A percentile compares a stretch with the other conserved stretches of the same genome.
phyloP scores from a whole-genome alignment of 2,888 invertebrate genomes.

The Lagria hirta region DNA sequence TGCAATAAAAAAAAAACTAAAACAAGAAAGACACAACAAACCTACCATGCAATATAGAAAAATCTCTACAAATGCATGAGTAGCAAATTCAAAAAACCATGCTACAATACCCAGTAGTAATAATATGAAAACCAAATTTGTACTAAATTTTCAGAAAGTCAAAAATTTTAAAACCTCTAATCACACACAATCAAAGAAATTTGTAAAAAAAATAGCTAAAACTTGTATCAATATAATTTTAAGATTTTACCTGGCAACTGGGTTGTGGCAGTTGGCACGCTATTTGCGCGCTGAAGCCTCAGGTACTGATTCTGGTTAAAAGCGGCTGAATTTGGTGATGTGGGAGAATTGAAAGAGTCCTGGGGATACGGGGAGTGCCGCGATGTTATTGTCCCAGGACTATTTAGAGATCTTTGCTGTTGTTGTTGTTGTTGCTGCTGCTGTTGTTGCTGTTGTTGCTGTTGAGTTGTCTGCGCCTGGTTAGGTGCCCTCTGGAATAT shows the following conservation, averaged over 20 bases:
- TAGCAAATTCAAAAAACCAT: conserved; percentile 44
- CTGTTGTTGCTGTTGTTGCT: conserved; percentile 40
- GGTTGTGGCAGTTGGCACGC: conserved; percentile 60
- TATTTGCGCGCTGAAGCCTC: conserved; percentile 62
- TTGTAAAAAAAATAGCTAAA: conserved; percentile 16
- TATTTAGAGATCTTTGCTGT: conserved; percentile 55
- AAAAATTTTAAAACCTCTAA: too few species aligned
- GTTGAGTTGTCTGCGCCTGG: conserved; percentile 12
- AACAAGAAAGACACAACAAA: too few species aligned
- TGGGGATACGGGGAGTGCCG: conserved; percentile 61
- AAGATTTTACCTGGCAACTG: conserved; percentile 60
- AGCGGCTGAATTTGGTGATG: conserved; percentile 58
- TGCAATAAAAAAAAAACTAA: conserved; percentile 13
- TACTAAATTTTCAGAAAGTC: too few species aligned
- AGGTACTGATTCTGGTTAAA: conserved; percentile 53
- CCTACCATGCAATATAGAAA: conserved; percentile 43
- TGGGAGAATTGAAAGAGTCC: conserved; percentile 56
- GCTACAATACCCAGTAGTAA: conserved; percentile 33
- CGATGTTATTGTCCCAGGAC: conserved; percentile 57
- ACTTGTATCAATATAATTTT: conserved; percentile 6
- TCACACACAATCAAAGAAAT: conserved; percentile 19
- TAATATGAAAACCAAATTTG: conserved; percentile 16
- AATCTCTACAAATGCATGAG: conserved; percentile 44
- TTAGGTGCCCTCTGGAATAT: conserved; percentile 42
- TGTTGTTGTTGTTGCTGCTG: conserved; percentile 47